phyloP scores from a whole-genome alignment of 1,140 invertebrate species.

The Kradibia gibbosae region DNA sequence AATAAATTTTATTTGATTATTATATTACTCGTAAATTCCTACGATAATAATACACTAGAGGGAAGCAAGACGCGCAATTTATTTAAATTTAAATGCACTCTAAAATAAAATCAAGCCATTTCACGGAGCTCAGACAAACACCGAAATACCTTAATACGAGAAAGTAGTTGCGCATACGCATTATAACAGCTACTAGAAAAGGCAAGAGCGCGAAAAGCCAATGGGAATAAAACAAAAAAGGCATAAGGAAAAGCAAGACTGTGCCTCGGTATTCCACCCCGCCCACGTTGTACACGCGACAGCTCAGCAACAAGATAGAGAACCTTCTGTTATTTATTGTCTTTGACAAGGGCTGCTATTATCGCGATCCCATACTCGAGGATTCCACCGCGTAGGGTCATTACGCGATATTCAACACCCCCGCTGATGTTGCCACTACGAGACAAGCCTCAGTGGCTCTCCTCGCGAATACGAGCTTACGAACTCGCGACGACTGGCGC shows the following conservation, averaged over 20 bases:
- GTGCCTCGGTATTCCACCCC: slow-evolving; percentile 11
- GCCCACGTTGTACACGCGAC: slow-evolving; percentile 32
- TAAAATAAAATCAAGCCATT: background rate
- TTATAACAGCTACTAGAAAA: background rate
- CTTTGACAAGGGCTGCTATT: slow-evolving; percentile 41
- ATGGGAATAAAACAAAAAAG: slow-evolving; percentile 22
- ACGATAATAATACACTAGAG: too few relatives aligned
- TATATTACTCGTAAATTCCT: too few relatives aligned
- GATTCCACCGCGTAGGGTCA: slow-evolving; percentile 10
- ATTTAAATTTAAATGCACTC: background rate
- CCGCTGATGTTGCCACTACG: background rate
- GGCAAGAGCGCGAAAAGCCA: background rate
- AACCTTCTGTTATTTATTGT: slow-evolving; percentile 45
- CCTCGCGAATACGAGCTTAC: background rate
- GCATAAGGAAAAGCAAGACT: background rate
- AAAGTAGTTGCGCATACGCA: background rate
- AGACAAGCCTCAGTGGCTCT: background rate
- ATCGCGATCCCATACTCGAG: slow-evolving; percentile 9
- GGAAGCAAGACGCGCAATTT: background rate
- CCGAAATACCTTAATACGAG: background rate
- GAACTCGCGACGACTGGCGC: background rate
- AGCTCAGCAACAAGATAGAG: slow-evolving; percentile 1
- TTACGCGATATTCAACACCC: slow-evolving; percentile 43
- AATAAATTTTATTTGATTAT: too few relatives aligned
- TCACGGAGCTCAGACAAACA: background rate